These are phyloP conservation scores for Drosophila flavopinicola DNA, from an alignment of 2,888 invertebrate species.

Conservation along the genomic window DNA sequence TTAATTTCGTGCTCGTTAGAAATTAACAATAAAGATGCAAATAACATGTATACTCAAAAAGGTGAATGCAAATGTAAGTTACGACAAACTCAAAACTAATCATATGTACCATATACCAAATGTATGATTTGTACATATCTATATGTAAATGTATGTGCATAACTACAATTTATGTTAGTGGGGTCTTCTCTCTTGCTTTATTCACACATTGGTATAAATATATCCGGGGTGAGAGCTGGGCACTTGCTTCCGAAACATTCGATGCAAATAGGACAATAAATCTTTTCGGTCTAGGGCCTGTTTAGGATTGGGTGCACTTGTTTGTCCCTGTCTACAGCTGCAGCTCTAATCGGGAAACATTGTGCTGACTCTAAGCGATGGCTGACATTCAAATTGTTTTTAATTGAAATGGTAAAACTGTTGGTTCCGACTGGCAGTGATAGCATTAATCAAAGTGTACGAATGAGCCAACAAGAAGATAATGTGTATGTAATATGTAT, in stretches of 20 bases:
- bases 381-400: slow-evolving; percentile 61
- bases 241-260: slow-evolving; percentile 1
- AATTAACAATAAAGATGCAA: no score
- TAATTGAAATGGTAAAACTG: slow-evolving; percentile 65
- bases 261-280: slow-evolving; percentile 44
- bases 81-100: no score
- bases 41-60: no score
- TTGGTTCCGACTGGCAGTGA: slow-evolving; percentile 47
- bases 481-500: no score
- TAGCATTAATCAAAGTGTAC: slow-evolving; percentile 41
- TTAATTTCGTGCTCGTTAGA: no score
- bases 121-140: slow-evolving; percentile 10
- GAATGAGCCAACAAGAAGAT: background rate
- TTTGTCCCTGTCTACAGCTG: slow-evolving; percentile 10
- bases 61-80: no score
- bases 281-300: slow-evolving; percentile 30
- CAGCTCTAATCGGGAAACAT: slow-evolving; percentile 15
- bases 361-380: slow-evolving; percentile 33
- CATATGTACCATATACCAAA: no score
- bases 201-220: background rate
- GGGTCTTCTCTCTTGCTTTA: background rate
- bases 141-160: background rate
- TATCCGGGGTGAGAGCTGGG: slow-evolving; percentile 4
- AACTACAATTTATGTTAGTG: no score
- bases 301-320: slow-evolving; percentile 2